These are phyloP conservation scores for Lerista edwardsae DNA, from an alignment of 2,797 vertebrate species.

Conservation along the genomic window DNA sequence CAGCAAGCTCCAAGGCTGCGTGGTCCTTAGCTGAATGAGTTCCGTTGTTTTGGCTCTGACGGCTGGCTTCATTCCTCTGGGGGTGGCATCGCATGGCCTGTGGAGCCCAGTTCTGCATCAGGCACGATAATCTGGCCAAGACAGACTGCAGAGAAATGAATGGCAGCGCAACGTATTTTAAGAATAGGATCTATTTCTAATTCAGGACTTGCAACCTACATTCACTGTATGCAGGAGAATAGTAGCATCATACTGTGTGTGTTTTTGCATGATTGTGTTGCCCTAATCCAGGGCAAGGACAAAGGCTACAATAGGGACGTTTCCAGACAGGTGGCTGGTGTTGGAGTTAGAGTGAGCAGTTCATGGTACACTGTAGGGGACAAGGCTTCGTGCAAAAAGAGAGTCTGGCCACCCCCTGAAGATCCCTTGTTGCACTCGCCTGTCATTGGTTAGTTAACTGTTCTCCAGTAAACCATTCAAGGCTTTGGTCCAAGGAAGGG, in stretches of 20 bases:
- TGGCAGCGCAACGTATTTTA: not conserved
- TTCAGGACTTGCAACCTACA: not conserved
- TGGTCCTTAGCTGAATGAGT: not conserved
- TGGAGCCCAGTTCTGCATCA: not conserved
- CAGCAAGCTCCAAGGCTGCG: not conserved
- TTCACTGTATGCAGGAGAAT: not conserved
- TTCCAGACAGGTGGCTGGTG: too few relatives aligned
- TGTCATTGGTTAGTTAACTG: not conserved
- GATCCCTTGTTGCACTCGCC: not conserved
- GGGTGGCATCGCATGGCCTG: too few relatives aligned
- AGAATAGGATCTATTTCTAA: conserved; percentile 10
- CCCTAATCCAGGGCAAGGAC: not conserved
- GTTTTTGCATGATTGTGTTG: not conserved
- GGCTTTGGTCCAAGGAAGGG: too few relatives aligned
- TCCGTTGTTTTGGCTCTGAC: not conserved
- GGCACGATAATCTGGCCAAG: not conserved
- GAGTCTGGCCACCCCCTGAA: not conserved
- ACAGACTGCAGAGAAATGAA: not conserved
- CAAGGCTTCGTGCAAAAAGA: not conserved
- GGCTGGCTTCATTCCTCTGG: not conserved
- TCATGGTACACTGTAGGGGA: not conserved
- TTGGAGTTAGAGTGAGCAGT: not conserved
- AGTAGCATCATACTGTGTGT: not conserved
- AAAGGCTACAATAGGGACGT: not conserved
- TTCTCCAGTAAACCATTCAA: not conserved